These are phyloP conservation scores for Notolabrus celidotus DNA, from an alignment of 2,797 vertebrate genomes.

Conservation along the genomic window DNA sequence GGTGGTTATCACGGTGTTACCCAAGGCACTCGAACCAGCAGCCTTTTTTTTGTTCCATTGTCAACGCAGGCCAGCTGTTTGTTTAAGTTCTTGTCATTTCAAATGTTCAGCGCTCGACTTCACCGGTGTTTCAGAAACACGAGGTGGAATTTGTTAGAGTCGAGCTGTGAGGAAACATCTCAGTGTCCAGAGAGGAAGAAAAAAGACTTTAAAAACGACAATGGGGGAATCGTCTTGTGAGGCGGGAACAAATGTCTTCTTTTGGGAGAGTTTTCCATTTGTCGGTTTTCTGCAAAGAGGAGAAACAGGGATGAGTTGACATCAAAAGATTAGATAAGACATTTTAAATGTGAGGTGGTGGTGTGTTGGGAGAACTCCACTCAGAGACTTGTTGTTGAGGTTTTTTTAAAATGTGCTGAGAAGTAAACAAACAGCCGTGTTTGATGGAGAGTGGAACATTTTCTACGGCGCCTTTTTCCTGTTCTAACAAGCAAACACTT, in stretches of 20 bases:
- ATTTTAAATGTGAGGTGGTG: slow-evolving; percentile 1
- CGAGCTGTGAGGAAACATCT: slow-evolving; percentile 29
- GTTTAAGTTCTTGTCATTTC: slow-evolving; percentile 33
- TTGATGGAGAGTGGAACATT: slow-evolving; percentile 56
- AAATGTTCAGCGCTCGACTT: slow-evolving; percentile 59
- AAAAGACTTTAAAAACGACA: not conserved
- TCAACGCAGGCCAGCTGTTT: slow-evolving; percentile 78
- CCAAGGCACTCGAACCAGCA: slow-evolving; percentile 76
- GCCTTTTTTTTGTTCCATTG: slow-evolving; percentile 81
- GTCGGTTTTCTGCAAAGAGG: slow-evolving; percentile 63
- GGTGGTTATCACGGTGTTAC: slow-evolving; percentile 64
- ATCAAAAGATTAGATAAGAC: slow-evolving; percentile 1
- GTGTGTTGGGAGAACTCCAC: not conserved
- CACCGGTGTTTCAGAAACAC: slow-evolving; percentile 57
- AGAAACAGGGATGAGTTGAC: slow-evolving; percentile 48
- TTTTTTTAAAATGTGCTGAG: no score
- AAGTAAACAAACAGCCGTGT: slow-evolving; percentile 54
- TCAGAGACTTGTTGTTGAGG: slow-evolving; percentile 10
- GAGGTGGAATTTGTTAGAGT: slow-evolving; percentile 17
- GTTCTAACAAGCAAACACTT: slow-evolving; percentile 71
- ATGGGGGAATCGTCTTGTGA: slow-evolving; percentile 15
- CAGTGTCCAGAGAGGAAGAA: slow-evolving; percentile 49
- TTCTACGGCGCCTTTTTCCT: slow-evolving; percentile 50
- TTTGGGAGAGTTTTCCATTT: slow-evolving; percentile 59
- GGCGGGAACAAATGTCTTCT: slow-evolving; percentile 49